phyloP scores from a whole-genome alignment of 1,140 invertebrate species.

The Hylaeus volcanicus region DNA sequence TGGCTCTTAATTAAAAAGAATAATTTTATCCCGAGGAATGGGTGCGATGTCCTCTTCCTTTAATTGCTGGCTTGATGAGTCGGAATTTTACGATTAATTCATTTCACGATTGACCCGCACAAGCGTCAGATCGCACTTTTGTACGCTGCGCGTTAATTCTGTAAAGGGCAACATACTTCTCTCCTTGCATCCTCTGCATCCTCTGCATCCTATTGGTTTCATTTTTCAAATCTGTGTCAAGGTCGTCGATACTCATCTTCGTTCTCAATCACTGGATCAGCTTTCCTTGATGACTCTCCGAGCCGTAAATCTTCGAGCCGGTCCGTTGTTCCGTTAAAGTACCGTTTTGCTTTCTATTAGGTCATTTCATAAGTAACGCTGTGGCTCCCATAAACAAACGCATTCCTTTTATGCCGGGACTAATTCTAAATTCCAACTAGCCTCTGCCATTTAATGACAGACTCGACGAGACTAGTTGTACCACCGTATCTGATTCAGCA shows the following conservation, averaged over 20 bases:
- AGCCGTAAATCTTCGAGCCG: neutral
- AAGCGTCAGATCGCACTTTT: too few species aligned
- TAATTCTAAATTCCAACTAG: neutral
- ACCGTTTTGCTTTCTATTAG: slow-evolving; percentile 20
- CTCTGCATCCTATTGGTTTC: neutral
- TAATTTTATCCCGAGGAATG: too few species aligned
- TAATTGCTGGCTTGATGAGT: too few species aligned
- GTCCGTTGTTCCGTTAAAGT: slow-evolving; percentile 2
- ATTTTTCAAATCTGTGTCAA: neutral
- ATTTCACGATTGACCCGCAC: too few species aligned
- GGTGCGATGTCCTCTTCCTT: too few species aligned
- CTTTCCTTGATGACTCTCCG: neutral
- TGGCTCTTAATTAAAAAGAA: too few species aligned
- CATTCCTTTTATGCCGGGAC: neutral
- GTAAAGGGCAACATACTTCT: too few species aligned
- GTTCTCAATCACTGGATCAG: neutral
- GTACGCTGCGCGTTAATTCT: too few species aligned
- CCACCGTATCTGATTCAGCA: too few species aligned
- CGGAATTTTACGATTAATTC: too few species aligned
- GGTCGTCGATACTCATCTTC: neutral
- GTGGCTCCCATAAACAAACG: neutral
- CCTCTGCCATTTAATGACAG: too few species aligned
- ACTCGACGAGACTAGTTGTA: too few species aligned
- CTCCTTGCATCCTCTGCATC: neutral
- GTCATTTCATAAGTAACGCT: neutral